These are phyloP conservation scores for Empis livida DNA, from an alignment of 2,888 invertebrate species.

Conservation along the genomic window DNA sequence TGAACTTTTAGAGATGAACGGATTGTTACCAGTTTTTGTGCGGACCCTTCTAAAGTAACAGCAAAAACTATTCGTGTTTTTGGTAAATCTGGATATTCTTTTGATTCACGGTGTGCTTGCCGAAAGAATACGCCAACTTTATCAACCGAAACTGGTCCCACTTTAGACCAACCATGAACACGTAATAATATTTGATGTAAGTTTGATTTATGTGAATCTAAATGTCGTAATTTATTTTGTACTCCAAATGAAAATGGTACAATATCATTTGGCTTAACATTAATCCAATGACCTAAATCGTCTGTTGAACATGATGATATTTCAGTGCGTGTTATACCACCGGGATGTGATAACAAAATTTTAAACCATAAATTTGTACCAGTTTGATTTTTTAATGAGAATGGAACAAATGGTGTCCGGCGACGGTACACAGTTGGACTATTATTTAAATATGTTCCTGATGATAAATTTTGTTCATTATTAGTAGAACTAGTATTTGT, in stretches of 20 bases:
- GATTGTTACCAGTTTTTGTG: constrained; percentile 83
- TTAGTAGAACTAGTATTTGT: constrained; percentile 6
- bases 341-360: constrained; percentile 61
- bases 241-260: constrained; percentile 79
- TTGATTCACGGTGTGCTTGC: constrained; percentile 28
- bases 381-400: constrained; percentile 83
- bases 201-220: constrained; percentile 61
- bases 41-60: constrained; percentile 84
- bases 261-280: constrained; percentile 59
- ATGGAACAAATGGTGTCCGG: constrained; percentile 87
- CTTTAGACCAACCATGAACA: constrained; percentile 78
- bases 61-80: constrained; percentile 80
- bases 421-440: constrained; percentile 43
- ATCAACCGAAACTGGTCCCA: constrained; percentile 87
- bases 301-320: constrained; percentile 24
- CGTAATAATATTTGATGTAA: constrained; percentile 80
- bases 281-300: constrained; percentile 48
- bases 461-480: constrained; percentile 5
- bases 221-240: constrained; percentile 54
- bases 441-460: not conserved
- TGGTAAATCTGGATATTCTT: constrained; percentile 15
- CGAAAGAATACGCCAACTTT: constrained; percentile 89
- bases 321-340: constrained; percentile 38
- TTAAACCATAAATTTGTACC: constrained; percentile 78
- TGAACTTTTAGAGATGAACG: constrained; percentile 75